These are phyloP conservation scores for Sturmia bella DNA, from an alignment of 2,888 invertebrate genomes.

Conservation along the genomic window DNA sequence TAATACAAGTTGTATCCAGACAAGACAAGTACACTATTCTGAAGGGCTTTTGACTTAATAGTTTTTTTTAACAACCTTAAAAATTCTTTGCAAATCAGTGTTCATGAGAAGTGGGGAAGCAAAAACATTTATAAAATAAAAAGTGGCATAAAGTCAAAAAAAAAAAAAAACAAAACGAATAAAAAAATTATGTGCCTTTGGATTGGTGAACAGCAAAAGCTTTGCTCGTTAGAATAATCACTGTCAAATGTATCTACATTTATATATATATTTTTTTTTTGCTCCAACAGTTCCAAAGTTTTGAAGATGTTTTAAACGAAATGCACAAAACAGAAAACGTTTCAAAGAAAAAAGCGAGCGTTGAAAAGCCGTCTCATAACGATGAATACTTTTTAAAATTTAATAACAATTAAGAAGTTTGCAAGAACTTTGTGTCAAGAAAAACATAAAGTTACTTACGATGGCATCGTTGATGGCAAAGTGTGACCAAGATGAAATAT, in stretches of 20 bases:
- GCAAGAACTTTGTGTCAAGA: not conserved
- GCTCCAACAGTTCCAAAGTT: slow-evolving; percentile 16
- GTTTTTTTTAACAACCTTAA: slow-evolving; percentile 40
- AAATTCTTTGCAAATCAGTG: slow-evolving; percentile 32
- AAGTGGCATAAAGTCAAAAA: not conserved
- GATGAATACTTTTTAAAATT: slow-evolving; percentile 12
- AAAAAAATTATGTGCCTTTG: not conserved
- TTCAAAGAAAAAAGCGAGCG: not conserved
- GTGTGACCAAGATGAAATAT: too few species aligned
- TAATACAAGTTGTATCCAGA: slow-evolving; percentile 35
- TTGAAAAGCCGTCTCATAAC: not conserved
- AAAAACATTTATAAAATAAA: not conserved
- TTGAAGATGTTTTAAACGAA: slow-evolving; percentile 1
- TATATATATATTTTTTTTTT: not conserved
- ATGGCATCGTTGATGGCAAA: too few species aligned
- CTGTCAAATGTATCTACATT: slow-evolving; percentile 27
- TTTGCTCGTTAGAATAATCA: slow-evolving; percentile 45
- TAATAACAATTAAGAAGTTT: slow-evolving; percentile 37
- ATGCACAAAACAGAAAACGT: not conserved
- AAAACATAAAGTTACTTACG: not conserved
- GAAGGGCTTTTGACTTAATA: slow-evolving; percentile 63
- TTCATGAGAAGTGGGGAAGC: slow-evolving; percentile 26
- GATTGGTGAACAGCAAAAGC: slow-evolving; percentile 17
- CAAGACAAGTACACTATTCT: slow-evolving; percentile 56
- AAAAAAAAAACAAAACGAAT: not conserved